phyloP scores from a whole-genome alignment of 2,888 invertebrate genomes.

The Uloborus plumipes region DNA sequence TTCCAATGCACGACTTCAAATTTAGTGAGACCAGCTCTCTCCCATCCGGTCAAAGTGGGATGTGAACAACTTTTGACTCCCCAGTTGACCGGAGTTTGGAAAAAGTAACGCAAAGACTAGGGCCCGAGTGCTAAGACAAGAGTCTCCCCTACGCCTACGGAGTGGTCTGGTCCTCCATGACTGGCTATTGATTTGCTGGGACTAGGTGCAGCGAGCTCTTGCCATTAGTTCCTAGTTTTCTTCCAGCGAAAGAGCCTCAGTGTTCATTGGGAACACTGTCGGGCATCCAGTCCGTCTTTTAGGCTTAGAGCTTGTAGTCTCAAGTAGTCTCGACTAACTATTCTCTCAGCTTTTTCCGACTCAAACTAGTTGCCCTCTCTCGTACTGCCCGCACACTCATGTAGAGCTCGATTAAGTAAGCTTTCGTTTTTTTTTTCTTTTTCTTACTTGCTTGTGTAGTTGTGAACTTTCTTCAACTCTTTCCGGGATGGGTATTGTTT shows the following conservation, averaged over 20 bases:
- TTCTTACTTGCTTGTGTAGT: no score
- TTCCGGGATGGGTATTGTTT: no score
- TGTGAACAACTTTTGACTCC: background rate
- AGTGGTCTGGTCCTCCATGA: slow-evolving; percentile 61
- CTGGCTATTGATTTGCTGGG: slow-evolving; percentile 61
- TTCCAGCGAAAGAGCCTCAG: slow-evolving; percentile 54
- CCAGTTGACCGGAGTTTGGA: slow-evolving; percentile 27
- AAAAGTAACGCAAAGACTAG: slow-evolving; percentile 23
- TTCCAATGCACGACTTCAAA: no score
- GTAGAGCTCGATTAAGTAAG: slow-evolving; percentile 13
- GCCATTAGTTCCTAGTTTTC: slow-evolving; percentile 57
- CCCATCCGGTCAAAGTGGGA: no score
- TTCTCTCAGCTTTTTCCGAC: slow-evolving; percentile 21
- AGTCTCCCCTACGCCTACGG: slow-evolving; percentile 35
- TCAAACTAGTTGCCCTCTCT: slow-evolving; percentile 14
- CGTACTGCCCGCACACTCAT: slow-evolving; percentile 28
- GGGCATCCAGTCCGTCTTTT: slow-evolving; percentile 52
- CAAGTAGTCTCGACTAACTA: slow-evolving; percentile 47
- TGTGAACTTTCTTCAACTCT: no score
- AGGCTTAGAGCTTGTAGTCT: slow-evolving; percentile 59
- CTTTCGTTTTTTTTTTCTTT: no score
- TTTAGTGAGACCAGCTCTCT: no score
- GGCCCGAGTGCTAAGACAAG: slow-evolving; percentile 12
- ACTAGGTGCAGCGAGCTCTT: slow-evolving; percentile 44
- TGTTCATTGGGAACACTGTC: slow-evolving; percentile 54